Conservation (phyloP, 2,888 invertebrate genomes). For the Cordilura impudica region DNA sequence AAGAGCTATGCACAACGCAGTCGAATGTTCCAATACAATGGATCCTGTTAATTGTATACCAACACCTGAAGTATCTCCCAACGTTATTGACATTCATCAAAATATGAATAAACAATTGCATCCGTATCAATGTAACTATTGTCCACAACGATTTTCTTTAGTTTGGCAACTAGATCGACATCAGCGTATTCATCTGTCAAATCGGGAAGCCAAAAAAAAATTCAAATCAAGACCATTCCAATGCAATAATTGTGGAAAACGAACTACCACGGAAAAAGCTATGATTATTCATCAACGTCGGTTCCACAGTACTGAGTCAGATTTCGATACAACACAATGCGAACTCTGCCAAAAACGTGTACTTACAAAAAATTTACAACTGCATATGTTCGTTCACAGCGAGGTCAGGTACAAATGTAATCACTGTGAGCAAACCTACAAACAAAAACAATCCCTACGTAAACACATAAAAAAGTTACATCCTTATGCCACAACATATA, state of each 20-base stretch:
- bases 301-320: background rate
- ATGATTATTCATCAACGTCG: background rate
- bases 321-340: conserved; percentile 8
- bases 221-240: background rate
- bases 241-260: background rate
- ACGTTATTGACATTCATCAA: background rate
- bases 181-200: background rate
- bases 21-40: background rate
- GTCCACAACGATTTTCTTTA: background rate
- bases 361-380: background rate
- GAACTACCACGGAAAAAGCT: background rate
- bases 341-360: conserved; percentile 8
- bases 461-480: background rate
- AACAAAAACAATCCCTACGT: background rate
- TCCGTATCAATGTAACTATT: background rate
- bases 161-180: background rate
- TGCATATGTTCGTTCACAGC: conserved; percentile 6
- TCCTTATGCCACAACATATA: background rate
- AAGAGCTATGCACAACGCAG: background rate
- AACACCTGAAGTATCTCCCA: background rate
- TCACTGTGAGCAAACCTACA: background rate
- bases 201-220: background rate
- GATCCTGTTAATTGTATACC: background rate
- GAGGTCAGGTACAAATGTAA: background rate
- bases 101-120: background rate